Base-by-base conservation (phyloP, 2,888 invertebrate species). In the Sepiola atlantica region DNA sequence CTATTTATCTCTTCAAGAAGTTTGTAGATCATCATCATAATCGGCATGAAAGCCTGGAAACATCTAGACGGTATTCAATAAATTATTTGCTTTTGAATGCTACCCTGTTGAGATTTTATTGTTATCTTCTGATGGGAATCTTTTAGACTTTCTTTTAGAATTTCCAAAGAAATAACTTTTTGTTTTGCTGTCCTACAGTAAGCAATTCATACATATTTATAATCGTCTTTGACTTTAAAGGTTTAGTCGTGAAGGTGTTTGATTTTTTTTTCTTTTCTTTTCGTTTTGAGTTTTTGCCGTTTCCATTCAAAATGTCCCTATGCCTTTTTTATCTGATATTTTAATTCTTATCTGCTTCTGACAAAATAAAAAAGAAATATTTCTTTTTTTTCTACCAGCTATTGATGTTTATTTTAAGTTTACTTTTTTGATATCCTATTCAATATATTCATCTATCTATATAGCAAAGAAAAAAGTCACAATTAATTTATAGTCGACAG, bases 191-290 rank as follows among this genome's bases (percentile, higher is more conserved):
- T 77, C 77, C 16, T 10, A 77, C n/a, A 77, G 61, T 61, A 61
- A 61, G 77, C n/a, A 16, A n/a, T n/a, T 77, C n/a, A 77, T 77
- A n/a, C n/a, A 77, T 77, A 77, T 77, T 77, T 77, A 77, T 77
- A n/a, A 61, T 10, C 10, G 10, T 24, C 16, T 32, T 21, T n/a
- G n/a, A n/a, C 2, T 77, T 77, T 14, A n/a, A 77, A 77, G 18
- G n/a, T n/a, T 77, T 45, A 14, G n/a, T n/a, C 6, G n/a, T 16
- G 12, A n/a, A 12, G 16, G 18, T 14, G n/a, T 32, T 32, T 77
- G 14, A 32, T n/a, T 77, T 77, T 77, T 77, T n/a, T 77, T n/a
- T n/a, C 16, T 12, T 16, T 45, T 8, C 8, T 8, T 45, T n/a
- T n/a, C n/a, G n/a, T n/a, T n/a, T n/a, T n/a, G n/a, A n/a, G n/a